Evolutionary conservation across 2,113 vertebrate species (phyloP), one percentile per base, ranked within the genome.

Genomic region (Nesogale talazaci): DNA sequence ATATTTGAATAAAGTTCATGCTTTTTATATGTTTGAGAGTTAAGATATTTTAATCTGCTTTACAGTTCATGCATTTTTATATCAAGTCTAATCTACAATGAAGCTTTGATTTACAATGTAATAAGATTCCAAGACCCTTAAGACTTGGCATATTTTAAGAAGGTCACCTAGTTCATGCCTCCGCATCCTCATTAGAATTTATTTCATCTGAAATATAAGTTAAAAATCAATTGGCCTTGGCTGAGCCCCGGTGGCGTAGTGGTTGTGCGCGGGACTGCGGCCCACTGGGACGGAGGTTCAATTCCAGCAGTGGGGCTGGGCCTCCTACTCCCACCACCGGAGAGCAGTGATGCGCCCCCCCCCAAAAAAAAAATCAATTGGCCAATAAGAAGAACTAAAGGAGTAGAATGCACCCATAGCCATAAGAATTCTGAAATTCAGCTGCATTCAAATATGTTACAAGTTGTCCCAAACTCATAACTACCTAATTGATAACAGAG

Each of bases 361-460:
- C n/a, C n/a, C n/a, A n/a, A n/a, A n/a, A n/a, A n/a, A n/a, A 52
- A 82, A 88, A 74, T 40, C 12, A 38, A 59, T 59, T 3, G 52
- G 19, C 85, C 4, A 5, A 19, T 74, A 46, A 84, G 3, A 20
- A 72, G 29, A 76, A 88, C 4, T 75, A 31, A 2, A 22, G 20
- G n/a, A 56, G 25, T 40, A 90, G 91, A 20, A 40, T 91, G 36
- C 1, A 80, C 1, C 5, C 29, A 42, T 91, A 76, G 38, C 27
- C 34, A 83, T 15, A 72, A 86, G 1, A 25, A 86, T 56, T 15
- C 63, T 65, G 65, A 95, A 86, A 65, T 82, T 78, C 56, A 94
- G 36, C 46, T 57, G 17, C 8, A 17, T 70, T 19, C 19, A 3
- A 70, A 20, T 34, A 17, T 70, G n/a, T 70, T 70, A 9, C 69